Evolutionary conservation across 2,113 vertebrate genomes (phyloP).

Genomic region (Syngnathus scovelli): DNA sequence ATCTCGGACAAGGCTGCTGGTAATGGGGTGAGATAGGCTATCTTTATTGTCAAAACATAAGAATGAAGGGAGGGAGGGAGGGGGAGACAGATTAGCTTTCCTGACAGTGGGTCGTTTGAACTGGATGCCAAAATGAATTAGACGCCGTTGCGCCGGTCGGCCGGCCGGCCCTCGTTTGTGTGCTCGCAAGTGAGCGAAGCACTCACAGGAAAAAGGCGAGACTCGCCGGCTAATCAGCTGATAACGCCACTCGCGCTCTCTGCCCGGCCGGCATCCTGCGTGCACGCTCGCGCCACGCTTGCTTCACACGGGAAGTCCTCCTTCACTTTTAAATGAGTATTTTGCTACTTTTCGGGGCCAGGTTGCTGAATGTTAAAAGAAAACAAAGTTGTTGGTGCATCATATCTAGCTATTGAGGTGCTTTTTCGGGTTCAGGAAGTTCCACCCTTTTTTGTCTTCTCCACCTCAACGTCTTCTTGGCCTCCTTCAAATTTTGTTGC

Average conservation of each 20-base stretch:
- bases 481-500: background rate
- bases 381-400: slow-evolving; percentile 36
- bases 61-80: slow-evolving; percentile 66
- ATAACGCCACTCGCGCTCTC: slow-evolving; percentile 63
- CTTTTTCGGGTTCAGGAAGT: slow-evolving; percentile 68
- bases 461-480: slow-evolving; percentile 10
- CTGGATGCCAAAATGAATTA: slow-evolving; percentile 76
- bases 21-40: slow-evolving; percentile 72
- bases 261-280: slow-evolving; percentile 55
- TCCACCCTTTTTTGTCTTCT: slow-evolving; percentile 65
- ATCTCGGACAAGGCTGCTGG: slow-evolving; percentile 61
- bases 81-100: slow-evolving; percentile 70
- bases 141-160: slow-evolving; percentile 53
- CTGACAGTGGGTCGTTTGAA: slow-evolving; percentile 72
- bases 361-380: background rate
- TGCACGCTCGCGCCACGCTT: slow-evolving; percentile 69
- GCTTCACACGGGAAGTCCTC: slow-evolving; percentile 57
- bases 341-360: background rate
- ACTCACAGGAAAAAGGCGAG: slow-evolving; percentile 77
- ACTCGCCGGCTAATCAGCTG: slow-evolving; percentile 74
- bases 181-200: slow-evolving; percentile 56
- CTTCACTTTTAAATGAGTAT: background rate
- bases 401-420: slow-evolving; percentile 63
- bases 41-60: slow-evolving; percentile 79
- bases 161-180: slow-evolving; percentile 39